Conservation (phyloP, 2,113 vertebrate genomes). For the Excalfactoria chinensis region DNA sequence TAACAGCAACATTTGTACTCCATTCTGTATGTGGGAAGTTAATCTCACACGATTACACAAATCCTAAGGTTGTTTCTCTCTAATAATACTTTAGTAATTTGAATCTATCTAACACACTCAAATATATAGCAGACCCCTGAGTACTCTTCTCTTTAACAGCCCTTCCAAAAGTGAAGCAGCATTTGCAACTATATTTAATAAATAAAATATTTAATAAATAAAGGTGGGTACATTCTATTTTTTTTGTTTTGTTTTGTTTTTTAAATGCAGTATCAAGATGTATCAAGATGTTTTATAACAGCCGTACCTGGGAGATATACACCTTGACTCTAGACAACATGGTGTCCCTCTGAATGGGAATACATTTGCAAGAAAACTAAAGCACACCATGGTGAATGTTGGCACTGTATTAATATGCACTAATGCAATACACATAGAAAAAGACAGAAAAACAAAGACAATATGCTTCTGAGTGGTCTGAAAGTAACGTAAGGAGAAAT, state of each 20-base stretch:
- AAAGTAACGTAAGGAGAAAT: not conserved
- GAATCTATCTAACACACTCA: slow-evolving; percentile 31
- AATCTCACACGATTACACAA: slow-evolving; percentile 18
- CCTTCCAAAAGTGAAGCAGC: not conserved
- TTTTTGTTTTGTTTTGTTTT: not conserved
- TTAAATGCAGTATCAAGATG: not conserved
- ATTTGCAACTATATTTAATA: not conserved
- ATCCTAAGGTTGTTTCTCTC: not conserved
- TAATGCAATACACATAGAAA: not conserved
- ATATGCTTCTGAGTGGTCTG: not conserved
- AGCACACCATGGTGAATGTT: not conserved
- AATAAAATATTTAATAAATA: slow-evolving; percentile 7
- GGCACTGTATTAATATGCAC: not conserved
- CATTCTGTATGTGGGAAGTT: not conserved
- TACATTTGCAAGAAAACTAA: not conserved
- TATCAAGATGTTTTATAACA: not conserved
- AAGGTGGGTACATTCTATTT: not conserved
- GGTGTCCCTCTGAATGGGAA: not conserved
- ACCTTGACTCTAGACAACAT: not conserved
- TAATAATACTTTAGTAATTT: slow-evolving; percentile 31
- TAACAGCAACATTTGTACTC: not conserved
- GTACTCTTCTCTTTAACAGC: slow-evolving; percentile 30
- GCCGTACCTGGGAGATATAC: not conserved
- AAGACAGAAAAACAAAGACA: not conserved
- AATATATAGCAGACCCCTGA: not conserved